Evolutionary conservation across 2,888 invertebrate genomes (phyloP).

Genomic region (Acanthoscelides obtectus): DNA sequence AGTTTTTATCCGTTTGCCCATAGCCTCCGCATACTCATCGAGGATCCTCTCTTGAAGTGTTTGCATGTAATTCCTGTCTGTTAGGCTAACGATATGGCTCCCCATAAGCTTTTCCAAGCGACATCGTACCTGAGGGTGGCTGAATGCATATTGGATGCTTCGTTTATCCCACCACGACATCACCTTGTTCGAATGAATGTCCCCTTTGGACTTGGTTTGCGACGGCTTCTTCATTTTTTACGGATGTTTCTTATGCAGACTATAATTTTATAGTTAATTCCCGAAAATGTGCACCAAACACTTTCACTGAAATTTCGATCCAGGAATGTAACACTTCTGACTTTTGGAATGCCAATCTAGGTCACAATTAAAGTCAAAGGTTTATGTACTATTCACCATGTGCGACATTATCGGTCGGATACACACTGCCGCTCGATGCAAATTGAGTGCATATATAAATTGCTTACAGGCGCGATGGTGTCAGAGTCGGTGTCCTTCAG

Average conservation of each 20-base stretch:
- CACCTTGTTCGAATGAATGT: background rate
- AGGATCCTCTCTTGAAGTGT: slow-evolving; percentile 60
- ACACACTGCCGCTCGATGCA: too few species aligned
- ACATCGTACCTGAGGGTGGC: slow-evolving; percentile 59
- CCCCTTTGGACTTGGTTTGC: background rate
- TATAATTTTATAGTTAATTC: background rate
- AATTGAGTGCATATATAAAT: too few species aligned
- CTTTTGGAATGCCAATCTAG: background rate
- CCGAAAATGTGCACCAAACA: background rate
- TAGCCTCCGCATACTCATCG: slow-evolving; percentile 59
- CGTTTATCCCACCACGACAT: background rate
- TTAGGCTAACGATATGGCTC: slow-evolving; percentile 61
- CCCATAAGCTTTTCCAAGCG: slow-evolving; percentile 68
- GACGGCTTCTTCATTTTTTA: background rate
- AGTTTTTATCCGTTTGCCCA: slow-evolving; percentile 58
- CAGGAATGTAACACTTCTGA: background rate
- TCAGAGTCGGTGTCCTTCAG: too few species aligned
- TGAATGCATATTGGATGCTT: slow-evolving; percentile 42
- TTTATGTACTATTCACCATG: too few species aligned
- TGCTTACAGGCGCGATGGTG: too few species aligned
- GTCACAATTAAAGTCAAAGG: too few species aligned
- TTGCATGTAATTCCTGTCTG: slow-evolving; percentile 65
- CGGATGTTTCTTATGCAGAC: background rate
- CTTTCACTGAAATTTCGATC: background rate
- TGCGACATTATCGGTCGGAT: too few species aligned